Conservation (phyloP, 2,888 invertebrate species). For the Caenorhabditis sp. region DNA sequence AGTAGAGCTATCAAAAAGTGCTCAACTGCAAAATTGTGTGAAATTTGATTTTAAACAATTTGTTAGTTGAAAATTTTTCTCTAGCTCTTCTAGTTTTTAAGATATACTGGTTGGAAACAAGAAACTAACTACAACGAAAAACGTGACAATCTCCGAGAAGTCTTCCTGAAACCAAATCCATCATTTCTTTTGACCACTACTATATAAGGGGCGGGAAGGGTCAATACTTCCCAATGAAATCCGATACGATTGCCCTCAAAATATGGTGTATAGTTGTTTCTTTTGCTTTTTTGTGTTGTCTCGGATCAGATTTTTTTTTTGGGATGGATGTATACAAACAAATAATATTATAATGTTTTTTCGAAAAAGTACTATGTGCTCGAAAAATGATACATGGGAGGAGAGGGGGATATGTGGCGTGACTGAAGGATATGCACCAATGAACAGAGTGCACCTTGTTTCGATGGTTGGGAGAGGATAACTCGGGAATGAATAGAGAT, state of each 20-base stretch:
- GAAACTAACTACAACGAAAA: neutral
- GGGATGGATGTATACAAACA: neutral
- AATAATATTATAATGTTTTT: constrained; percentile 14
- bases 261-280: constrained; percentile 51
- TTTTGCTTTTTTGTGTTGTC: constrained; percentile 11
- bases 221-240: constrained; percentile 35
- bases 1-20: too few relatives aligned
- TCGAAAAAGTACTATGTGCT: constrained; percentile 23
- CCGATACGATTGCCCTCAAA: constrained; percentile 12
- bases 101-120: neutral
- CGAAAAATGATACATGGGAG: constrained; percentile 22
- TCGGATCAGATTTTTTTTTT: constrained; percentile 11
- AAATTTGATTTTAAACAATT: too few relatives aligned
- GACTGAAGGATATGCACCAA: constrained; percentile 2
- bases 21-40: too few relatives aligned
- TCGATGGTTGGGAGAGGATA: too few relatives aligned
- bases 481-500: too few relatives aligned
- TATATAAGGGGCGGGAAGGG: constrained; percentile 27
- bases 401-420: constrained; percentile 19
- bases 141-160: neutral
- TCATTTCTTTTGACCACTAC: constrained; percentile 14
- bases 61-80: too few relatives aligned
- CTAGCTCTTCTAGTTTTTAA: too few relatives aligned
- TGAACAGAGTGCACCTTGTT: neutral
- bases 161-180: neutral